phyloP scores from a whole-genome alignment of 2,888 invertebrate genomes.

The Encarsia formosa region DNA sequence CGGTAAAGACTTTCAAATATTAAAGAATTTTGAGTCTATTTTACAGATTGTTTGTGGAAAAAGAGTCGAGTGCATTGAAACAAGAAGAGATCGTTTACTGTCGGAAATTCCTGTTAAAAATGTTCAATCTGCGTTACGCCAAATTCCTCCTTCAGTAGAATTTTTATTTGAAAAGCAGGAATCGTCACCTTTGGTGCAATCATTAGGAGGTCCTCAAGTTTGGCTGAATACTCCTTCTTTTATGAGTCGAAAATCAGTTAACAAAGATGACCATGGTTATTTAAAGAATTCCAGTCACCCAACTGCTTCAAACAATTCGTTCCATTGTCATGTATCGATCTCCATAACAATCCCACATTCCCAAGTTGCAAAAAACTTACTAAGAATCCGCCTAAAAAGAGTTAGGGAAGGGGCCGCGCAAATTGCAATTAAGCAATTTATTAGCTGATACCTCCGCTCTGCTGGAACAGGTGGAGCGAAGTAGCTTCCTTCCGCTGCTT shows the following conservation, averaged over 20 bases:
- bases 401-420: too few species aligned
- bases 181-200: conserved; percentile 17
- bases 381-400: too few species aligned
- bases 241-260: conserved; percentile 1
- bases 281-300: background rate
- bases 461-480: too few species aligned
- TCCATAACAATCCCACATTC: too few species aligned
- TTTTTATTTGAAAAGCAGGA: conserved; percentile 23
- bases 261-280: background rate
- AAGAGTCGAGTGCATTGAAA: conserved; percentile 24
- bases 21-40: conserved; percentile 21
- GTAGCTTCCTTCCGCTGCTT: too few species aligned
- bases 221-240: conserved; percentile 27
- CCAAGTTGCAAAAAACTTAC: too few species aligned
- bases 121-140: conserved; percentile 22
- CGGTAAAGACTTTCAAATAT: conserved; percentile 15
- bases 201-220: conserved; percentile 23
- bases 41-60: conserved; percentile 28
- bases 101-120: conserved; percentile 19
- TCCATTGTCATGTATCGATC: too few species aligned
- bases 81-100: conserved; percentile 20
- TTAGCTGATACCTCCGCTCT: too few species aligned
- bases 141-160: conserved; percentile 19
- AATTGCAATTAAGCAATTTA: too few species aligned
- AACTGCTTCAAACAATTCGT: too few species aligned